Evolutionary conservation across 1,140 invertebrate genomes (phyloP), one percentile per base, ranked within the genome.

Genomic region (Acromyrmex charruanus): DNA sequence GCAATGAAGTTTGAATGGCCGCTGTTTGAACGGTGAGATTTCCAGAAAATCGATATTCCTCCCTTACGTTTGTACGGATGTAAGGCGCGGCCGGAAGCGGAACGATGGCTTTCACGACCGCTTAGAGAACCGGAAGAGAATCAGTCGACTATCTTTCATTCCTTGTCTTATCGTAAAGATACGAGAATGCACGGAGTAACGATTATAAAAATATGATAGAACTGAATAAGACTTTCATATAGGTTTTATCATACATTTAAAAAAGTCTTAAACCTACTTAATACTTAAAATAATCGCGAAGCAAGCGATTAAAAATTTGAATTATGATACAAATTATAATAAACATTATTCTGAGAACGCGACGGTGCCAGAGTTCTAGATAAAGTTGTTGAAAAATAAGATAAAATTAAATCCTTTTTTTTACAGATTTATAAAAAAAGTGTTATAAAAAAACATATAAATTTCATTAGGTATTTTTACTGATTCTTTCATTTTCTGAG

Each of bases 1-100:
- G 87, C 85, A 87, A 89, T 90, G 77, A 86, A 92, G 77, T 92
- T 92, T 69, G 39, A 69, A 69, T 85, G 65, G 51, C 59, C 51
- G 81, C 74, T 90, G 87, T 92, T 92, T 90, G 88, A 90, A 55
- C 81, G 53, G 9, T 4, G 0, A 31, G 31, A 59, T 80, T 87
- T 87, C 65, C 44, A 74, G 65, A 53, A 53, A 75, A 49, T 88
- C 74, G 66, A 86, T 69, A 84, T 88, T 75, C 39, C 74, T 28
- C 7, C 18, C 39, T 82, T 63, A 80, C 9, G 9, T 66, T 31
- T 18, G 18, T 55, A 18, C 65, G 51, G 3, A 51, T 44, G 21
- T 68, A 71, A 66, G 65, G 58, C 21, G 51, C 39, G 49, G 14
- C 16, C 35, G 18, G 18, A 59, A 74, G 51, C 55, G n/a, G 49